Evolutionary conservation across 2,113 vertebrate genomes (phyloP), one percentile per base, ranked within the genome.

Genomic region (Grus americana): DNA sequence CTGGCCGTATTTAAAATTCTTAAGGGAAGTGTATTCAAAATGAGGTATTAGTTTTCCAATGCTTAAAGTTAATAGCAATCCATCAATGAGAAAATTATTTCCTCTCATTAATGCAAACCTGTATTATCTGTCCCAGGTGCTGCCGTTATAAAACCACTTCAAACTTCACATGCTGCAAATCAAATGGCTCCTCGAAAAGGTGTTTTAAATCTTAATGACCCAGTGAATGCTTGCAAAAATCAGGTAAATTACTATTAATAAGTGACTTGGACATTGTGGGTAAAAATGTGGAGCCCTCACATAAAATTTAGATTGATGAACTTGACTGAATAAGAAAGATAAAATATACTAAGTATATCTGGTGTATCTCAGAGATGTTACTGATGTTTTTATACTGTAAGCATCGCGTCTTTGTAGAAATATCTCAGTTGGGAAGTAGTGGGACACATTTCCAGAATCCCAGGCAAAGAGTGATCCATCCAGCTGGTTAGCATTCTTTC

Each of bases 131-230:
- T 57, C 34, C 66, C 44, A 95, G 95, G 78, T 42, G 13, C 81
- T 95, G 58, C 74, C 75, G 58, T 19, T 57, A 30, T 70, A 49
- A 97, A 94, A 61, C 96, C 96, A 5, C 96, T 97, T 65, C 95
- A 97, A 32, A 88, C 81, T 47, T 97, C 87, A 0, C 50, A 96
- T 2, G 78, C 81, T 73, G 81, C 29, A 65, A 97, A 97, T 70
- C 95, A 86, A 82, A 90, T 96, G 94, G 22, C 58, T 93, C 70
- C 90, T 81, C 92, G 1, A 29, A 94, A 85, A 61, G 38, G 50
- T 29, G 40, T 54, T 79, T 57, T 30, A 7, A 32, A 32, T 38
- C 27, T 32, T 15, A 74, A 21, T 11, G 82, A 87, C 40, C 12
- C 61, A 5, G 12, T 0, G 2, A 3, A 17, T 0, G 2, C 78